Conservation (phyloP, 1,140 invertebrate genomes). For the Charaxes varanes region DNA sequence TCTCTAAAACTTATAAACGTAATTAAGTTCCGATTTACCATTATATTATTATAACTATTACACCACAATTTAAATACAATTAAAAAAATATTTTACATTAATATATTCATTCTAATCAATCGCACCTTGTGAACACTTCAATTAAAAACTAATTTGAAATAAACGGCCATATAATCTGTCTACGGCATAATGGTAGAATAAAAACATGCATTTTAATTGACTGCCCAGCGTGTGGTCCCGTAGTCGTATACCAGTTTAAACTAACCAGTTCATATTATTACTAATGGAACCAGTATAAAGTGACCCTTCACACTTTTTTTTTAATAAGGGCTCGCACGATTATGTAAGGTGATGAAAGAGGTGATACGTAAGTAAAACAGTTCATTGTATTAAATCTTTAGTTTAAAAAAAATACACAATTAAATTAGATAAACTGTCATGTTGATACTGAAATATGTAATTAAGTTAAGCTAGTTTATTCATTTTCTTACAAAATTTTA, state of each 20-base stretch:
- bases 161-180: slow-evolving; percentile 32
- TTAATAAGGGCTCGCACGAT: too few relatives aligned
- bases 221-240: slow-evolving; percentile 42
- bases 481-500: too few relatives aligned
- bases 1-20: too few relatives aligned
- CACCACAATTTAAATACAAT: too few relatives aligned
- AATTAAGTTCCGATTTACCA: too few relatives aligned
- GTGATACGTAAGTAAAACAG: not conserved
- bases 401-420: too few relatives aligned
- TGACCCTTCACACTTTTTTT: slow-evolving; percentile 9
- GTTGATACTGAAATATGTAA: too few relatives aligned
- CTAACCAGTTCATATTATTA: slow-evolving; percentile 24
- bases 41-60: too few relatives aligned
- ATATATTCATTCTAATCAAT: slow-evolving; percentile 22
- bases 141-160: slow-evolving; percentile 48
- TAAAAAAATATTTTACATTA: slow-evolving; percentile 11
- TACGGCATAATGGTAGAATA: slow-evolving; percentile 33
- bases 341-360: too few relatives aligned
- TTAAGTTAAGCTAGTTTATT: too few relatives aligned
- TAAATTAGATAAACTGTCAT: too few relatives aligned
- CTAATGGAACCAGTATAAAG: slow-evolving; percentile 4
- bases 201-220: slow-evolving; percentile 50
- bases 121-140: slow-evolving; percentile 26
- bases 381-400: not conserved
- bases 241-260: slow-evolving; percentile 44